Percentiles rank a stretch among this genome's conserved stretches.
phyloP scores from a whole-genome alignment of 2,113 vertebrate genomes.

The Microcebus jonahi region DNA sequence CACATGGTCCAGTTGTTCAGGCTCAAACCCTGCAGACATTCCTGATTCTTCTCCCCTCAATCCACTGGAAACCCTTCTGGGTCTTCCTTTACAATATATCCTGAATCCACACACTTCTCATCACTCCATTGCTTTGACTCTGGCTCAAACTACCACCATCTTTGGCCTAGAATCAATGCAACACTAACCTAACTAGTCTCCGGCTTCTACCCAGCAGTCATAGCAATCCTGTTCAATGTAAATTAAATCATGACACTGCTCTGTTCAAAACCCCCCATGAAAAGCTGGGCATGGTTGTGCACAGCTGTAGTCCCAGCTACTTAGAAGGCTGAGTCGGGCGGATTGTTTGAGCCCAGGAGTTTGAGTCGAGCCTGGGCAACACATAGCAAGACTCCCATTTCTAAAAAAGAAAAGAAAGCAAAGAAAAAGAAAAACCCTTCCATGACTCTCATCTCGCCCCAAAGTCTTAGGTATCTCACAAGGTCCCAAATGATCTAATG shows the following conservation, averaged over 20 bases:
- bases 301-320: not conserved
- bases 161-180: not conserved
- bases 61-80: not conserved
- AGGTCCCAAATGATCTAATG: not conserved
- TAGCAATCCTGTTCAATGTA: accelerated
- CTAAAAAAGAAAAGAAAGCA: not conserved
- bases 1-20: not conserved
- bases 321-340: not conserved
- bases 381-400: not conserved
- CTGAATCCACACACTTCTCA: not conserved
- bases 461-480: not conserved
- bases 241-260: not conserved
- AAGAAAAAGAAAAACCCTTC: not conserved
- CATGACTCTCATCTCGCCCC: not conserved
- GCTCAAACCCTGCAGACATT: not conserved
- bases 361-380: not conserved
- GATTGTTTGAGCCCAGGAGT: not conserved
- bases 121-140: not conserved
- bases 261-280: not conserved
- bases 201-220: not conserved
- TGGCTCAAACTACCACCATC: not conserved
- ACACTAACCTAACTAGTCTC: not conserved
- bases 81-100: not conserved
- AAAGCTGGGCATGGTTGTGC: not conserved
- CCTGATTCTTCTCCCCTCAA: not conserved